Evolutionary conservation across 2,888 invertebrate genomes (phyloP).

Genomic region (Coleophora deauratella): DNA sequence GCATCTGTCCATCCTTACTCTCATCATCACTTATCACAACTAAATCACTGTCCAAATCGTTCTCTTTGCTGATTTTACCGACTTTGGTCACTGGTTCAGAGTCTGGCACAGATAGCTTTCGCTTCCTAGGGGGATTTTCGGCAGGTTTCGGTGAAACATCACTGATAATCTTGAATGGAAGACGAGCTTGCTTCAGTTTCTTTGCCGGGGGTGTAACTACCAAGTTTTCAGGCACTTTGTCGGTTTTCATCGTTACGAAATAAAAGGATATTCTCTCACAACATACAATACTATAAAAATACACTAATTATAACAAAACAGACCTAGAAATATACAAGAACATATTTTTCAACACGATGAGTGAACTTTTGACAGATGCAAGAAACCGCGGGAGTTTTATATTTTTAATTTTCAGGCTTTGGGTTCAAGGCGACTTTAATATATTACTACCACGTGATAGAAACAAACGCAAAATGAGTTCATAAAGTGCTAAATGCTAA

Average conservation of each 20-base stretch:
- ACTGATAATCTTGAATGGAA: constrained; percentile 74
- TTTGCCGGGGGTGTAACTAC: constrained; percentile 67
- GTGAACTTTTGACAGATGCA: constrained; percentile 41
- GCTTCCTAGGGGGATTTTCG: constrained; percentile 46
- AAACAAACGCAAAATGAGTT: too few relatives aligned
- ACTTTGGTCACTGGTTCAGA: constrained; percentile 48
- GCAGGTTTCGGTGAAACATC: constrained; percentile 48
- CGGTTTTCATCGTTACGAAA: constrained; percentile 48
- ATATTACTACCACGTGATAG: too few relatives aligned
- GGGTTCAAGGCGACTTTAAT: too few relatives aligned
- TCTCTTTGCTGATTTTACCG: constrained; percentile 56
- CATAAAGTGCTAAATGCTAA: too few relatives aligned
- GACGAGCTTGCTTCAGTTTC: constrained; percentile 75
- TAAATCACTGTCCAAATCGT: constrained; percentile 34
- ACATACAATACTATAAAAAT: constrained; percentile 18
- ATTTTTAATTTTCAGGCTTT: neutral
- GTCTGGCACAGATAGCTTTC: constrained; percentile 52
- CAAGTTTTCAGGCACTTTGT: constrained; percentile 43
- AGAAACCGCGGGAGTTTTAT: constrained; percentile 51
- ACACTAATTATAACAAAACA: constrained; percentile 9
- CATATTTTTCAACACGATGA: constrained; percentile 26
- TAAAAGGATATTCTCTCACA: constrained; percentile 8
- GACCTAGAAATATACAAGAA: constrained; percentile 12
- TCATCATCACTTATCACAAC: constrained; percentile 62
- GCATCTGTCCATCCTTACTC: constrained; percentile 28